phyloP scores from a whole-genome alignment of 2,888 invertebrate species.

The Dorcus hopei region DNA sequence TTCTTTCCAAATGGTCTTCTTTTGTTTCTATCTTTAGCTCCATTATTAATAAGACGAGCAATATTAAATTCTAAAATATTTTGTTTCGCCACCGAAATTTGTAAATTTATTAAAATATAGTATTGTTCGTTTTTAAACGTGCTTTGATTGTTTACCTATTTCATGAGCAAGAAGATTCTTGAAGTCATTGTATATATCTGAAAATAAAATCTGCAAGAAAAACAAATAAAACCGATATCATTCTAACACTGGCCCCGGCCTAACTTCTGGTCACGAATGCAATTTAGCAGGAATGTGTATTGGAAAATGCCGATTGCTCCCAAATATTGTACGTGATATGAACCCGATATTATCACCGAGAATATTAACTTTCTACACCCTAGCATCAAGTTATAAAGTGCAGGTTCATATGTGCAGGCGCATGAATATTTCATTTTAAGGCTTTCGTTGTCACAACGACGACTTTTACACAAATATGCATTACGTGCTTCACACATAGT shows the following conservation, averaged over 20 bases:
- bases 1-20: too few species aligned
- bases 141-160: too few species aligned
- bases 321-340: constrained; percentile 45
- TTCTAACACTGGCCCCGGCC: not conserved
- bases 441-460: not conserved
- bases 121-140: too few species aligned
- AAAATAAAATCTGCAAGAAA: too few species aligned
- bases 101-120: too few species aligned
- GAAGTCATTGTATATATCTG: too few species aligned
- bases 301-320: constrained; percentile 44
- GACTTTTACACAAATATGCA: constrained; percentile 10
- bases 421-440: constrained; percentile 1
- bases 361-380: constrained; percentile 16
- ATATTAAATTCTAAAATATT: too few species aligned
- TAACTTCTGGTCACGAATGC: constrained; percentile 40
- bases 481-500: constrained; percentile 10
- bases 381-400: constrained; percentile 12
- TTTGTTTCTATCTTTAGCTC: too few species aligned
- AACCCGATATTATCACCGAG: constrained; percentile 21
- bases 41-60: too few species aligned
- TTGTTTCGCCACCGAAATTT: too few species aligned
- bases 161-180: too few species aligned
- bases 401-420: constrained; percentile 1
- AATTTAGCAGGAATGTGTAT: constrained; percentile 45
- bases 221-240: too few species aligned